phyloP scores from a whole-genome alignment of 2,113 vertebrate species.

The Clarias gariepinus region DNA sequence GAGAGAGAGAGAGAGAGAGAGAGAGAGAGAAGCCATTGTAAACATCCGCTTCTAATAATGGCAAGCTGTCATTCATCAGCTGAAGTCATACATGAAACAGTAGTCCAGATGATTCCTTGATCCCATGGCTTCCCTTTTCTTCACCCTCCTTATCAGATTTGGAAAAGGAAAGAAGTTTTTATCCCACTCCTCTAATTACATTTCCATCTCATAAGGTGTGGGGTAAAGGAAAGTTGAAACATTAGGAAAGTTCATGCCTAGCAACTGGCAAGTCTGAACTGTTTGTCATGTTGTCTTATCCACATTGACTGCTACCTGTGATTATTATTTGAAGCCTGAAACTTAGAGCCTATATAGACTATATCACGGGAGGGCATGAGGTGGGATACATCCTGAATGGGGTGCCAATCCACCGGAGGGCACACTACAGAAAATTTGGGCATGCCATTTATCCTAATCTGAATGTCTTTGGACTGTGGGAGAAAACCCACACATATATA shows the following conservation, averaged over 20 bases:
- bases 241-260: background rate
- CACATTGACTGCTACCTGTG: background rate
- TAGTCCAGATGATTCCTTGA: conserved; percentile 12
- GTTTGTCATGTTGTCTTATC: background rate
- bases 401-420: no score
- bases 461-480: no score
- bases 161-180: conserved; percentile 16
- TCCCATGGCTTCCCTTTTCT: background rate
- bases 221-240: background rate
- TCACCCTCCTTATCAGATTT: conserved; percentile 21
- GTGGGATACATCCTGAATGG: no score
- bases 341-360: no score
- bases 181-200: background rate
- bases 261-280: background rate
- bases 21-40: background rate
- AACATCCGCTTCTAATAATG: background rate
- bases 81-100: conserved; percentile 12
- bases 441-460: no score
- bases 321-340: background rate
- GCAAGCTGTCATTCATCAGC: conserved; percentile 28
- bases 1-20: background rate
- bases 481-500: no score
- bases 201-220: background rate
- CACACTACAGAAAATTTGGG: no score
- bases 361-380: no score